Percentiles rank a stretch among this genome's conserved stretches.
phyloP scores from a whole-genome alignment of 2,888 invertebrate species.

The Horisme vitalbata region DNA sequence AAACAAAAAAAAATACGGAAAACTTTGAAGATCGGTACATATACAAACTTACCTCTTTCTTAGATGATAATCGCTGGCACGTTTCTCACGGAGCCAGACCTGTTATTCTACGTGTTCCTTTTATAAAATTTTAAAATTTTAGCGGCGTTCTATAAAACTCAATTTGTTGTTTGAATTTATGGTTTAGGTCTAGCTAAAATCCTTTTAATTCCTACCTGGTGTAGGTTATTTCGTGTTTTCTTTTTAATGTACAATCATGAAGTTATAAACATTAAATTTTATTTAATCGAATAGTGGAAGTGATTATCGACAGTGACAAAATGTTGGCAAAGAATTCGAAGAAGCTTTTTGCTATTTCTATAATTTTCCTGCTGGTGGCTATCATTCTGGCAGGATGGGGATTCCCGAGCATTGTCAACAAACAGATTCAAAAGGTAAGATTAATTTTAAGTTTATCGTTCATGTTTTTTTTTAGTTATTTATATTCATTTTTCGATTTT shows the following conservation, averaged over 20 bases:
- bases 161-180: too few relatives aligned
- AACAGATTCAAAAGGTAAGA: conserved; percentile 74
- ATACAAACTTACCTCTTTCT: conserved; percentile 17
- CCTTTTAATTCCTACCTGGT: too few relatives aligned
- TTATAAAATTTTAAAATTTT: conserved; percentile 11
- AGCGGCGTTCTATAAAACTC: too few relatives aligned
- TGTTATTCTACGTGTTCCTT: conserved; percentile 11
- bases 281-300: too few relatives aligned
- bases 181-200: too few relatives aligned
- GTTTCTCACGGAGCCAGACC: conserved; percentile 33
- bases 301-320: too few relatives aligned
- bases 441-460: not conserved
- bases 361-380: conserved; percentile 60
- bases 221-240: too few relatives aligned
- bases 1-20: conserved; percentile 13
- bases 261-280: too few relatives aligned
- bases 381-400: conserved; percentile 74
- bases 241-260: too few relatives aligned
- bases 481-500: too few relatives aligned
- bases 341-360: conserved; percentile 55
- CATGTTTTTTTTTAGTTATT: too few relatives aligned
- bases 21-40: conserved; percentile 9
- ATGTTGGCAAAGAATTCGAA: conserved; percentile 68
- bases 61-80: conserved; percentile 26
- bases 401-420: conserved; percentile 70